A percentile compares a stretch with the other conserved stretches of the same genome.
phyloP scores from a whole-genome alignment of 2,797 vertebrate species.

The Cottoperca gobio region DNA sequence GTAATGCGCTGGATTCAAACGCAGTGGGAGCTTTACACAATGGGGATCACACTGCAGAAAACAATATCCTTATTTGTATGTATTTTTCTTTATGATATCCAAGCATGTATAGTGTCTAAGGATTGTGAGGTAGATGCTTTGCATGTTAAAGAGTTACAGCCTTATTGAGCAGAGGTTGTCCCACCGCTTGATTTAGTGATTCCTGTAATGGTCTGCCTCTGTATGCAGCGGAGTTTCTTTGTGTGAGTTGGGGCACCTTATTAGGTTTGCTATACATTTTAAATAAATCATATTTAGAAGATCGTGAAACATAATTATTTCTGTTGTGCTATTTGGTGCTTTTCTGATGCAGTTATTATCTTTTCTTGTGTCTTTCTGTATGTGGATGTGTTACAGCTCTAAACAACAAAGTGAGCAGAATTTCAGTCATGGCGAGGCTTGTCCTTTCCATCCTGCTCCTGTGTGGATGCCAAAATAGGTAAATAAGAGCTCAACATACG shows the following conservation, averaged over 20 bases:
- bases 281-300: neutral
- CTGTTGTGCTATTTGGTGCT: neutral
- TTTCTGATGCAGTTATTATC: neutral
- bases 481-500: slow-evolving; percentile 11
- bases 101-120: neutral
- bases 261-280: neutral
- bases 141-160: slow-evolving; percentile 36
- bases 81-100: neutral
- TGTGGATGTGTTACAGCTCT: slow-evolving; percentile 53
- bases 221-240: slow-evolving; percentile 51
- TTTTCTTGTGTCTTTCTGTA: neutral
- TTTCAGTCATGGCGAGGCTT: slow-evolving; percentile 51
- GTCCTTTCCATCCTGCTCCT: slow-evolving; percentile 63
- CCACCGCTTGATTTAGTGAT: slow-evolving; percentile 50
- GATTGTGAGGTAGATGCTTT: neutral
- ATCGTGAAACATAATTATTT: neutral
- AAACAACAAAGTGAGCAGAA: slow-evolving; percentile 49
- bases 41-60: slow-evolving; percentile 50
- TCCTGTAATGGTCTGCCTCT: slow-evolving; percentile 29
- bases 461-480: slow-evolving; percentile 69
- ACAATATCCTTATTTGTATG: neutral
- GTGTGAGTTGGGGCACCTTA: slow-evolving; percentile 25
- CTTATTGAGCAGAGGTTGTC: slow-evolving; percentile 41
- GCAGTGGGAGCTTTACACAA: slow-evolving; percentile 53
- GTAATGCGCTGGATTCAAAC: slow-evolving; percentile 52